Conservation (phyloP, 1,140 invertebrate species). For the Eurosta solidaginis region DNA sequence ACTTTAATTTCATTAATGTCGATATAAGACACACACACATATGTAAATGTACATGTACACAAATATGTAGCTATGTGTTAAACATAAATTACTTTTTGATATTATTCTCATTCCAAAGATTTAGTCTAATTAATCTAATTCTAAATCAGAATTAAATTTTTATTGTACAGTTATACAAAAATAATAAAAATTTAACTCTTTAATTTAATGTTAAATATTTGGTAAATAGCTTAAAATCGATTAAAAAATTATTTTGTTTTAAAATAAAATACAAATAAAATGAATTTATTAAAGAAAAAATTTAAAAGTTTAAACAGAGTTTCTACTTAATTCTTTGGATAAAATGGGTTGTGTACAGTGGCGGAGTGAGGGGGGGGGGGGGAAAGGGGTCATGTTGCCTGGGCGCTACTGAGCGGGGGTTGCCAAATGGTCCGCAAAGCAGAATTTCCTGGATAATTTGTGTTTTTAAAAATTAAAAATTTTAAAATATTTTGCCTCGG, state of each 20-base stretch:
- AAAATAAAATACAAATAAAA: slow-evolving; percentile 22
- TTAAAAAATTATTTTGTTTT: background rate
- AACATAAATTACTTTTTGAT: slow-evolving; percentile 29
- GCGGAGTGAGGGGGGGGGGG: too few relatives aligned
- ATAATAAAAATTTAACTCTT: slow-evolving; percentile 1
- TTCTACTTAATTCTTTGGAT: too few relatives aligned
- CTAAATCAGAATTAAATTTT: slow-evolving; percentile 17
- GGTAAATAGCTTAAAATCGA: slow-evolving; percentile 23
- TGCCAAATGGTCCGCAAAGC: too few relatives aligned
- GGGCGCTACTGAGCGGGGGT: too few relatives aligned
- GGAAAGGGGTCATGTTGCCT: too few relatives aligned
- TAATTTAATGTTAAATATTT: slow-evolving; percentile 32
- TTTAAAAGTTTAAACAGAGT: background rate
- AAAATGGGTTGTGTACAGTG: too few relatives aligned
- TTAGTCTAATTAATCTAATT: slow-evolving; percentile 33
- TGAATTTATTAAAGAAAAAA: slow-evolving; percentile 6
- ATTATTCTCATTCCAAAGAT: slow-evolving; percentile 35
- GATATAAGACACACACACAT: background rate
- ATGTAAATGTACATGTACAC: background rate
- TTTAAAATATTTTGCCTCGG: too few relatives aligned
- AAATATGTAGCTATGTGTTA: background rate
- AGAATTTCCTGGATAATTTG: too few relatives aligned
- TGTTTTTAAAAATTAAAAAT: too few relatives aligned
- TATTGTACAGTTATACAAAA: slow-evolving; percentile 8
- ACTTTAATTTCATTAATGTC: background rate